Percentiles rank a stretch among this genome's conserved stretches.
Evolutionary conservation across 2,888 invertebrate genomes (phyloP).

Genomic region (Drosophila mimica): DNA sequence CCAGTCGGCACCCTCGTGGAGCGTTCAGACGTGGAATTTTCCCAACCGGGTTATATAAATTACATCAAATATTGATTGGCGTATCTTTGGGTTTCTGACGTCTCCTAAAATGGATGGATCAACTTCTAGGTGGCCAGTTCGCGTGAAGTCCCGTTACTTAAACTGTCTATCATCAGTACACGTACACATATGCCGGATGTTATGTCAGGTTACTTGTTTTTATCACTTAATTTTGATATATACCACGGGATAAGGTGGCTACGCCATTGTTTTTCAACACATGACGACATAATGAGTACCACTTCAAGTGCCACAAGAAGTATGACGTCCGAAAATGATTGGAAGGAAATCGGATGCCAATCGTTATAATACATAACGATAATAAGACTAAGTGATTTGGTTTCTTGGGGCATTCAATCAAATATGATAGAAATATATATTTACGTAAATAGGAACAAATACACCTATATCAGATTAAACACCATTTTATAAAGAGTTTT

Average conservation of each 20-base stretch:
- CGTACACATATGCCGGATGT: not conserved
- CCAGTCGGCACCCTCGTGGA: not conserved
- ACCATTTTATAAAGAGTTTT: too few relatives aligned
- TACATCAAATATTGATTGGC: conserved; percentile 3
- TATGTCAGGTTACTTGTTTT: conserved; percentile 14
- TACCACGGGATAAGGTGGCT: not conserved
- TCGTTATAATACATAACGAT: conserved; percentile 1
- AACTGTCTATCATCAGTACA: conserved; percentile 47
- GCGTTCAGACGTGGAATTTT: not conserved
- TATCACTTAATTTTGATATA: conserved; percentile 36
- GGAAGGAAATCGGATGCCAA: not conserved
- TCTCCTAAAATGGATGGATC: not conserved
- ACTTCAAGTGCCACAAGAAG: conserved; percentile 22
- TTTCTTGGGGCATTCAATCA: conserved; percentile 21
- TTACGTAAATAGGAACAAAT: not conserved
- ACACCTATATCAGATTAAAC: not conserved
- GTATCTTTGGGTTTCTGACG: not conserved
- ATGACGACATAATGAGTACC: conserved; percentile 40
- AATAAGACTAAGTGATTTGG: conserved; percentile 35
- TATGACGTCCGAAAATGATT: conserved; percentile 42
- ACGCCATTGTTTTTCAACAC: conserved; percentile 43
- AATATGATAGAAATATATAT: conserved; percentile 25
- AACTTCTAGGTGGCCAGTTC: not conserved
- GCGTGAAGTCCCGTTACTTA: conserved; percentile 35
- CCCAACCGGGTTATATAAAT: not conserved